A percentile compares a stretch with the other conserved stretches of the same genome.
phyloP scores from a whole-genome alignment of 2,113 vertebrate genomes.

The Burhinus bistriatus region DNA sequence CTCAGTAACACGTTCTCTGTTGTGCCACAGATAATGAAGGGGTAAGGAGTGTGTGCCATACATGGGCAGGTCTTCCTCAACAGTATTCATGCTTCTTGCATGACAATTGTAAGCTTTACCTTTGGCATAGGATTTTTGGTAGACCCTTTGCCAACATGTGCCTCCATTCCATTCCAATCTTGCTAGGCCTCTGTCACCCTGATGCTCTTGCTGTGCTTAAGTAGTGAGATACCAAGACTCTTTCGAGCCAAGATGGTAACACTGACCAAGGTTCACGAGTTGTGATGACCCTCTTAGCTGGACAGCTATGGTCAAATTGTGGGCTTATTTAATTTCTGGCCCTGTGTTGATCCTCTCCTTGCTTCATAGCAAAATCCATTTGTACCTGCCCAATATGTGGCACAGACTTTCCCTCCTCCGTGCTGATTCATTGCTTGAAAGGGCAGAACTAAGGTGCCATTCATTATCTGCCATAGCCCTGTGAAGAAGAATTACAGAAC shows the following conservation, averaged over 20 bases:
- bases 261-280: neutral
- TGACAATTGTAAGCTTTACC: neutral
- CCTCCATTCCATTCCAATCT: neutral
- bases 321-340: neutral
- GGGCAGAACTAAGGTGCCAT: neutral
- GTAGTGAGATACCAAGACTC: neutral
- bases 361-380: neutral
- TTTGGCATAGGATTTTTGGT: neutral
- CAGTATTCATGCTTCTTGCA: neutral
- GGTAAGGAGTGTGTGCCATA: neutral
- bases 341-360: neutral
- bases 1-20: neutral
- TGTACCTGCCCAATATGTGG: neutral
- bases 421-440: neutral
- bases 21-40: neutral
- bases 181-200: neutral
- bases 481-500: neutral
- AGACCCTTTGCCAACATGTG: neutral
- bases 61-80: neutral
- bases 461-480: neutral
- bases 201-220: neutral
- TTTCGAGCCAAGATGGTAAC: neutral
- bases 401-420: neutral
- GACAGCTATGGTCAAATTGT: neutral
- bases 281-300: neutral